Percentiles rank a stretch among this genome's conserved stretches.
Evolutionary conservation across 1,140 invertebrate genomes (phyloP).

Genomic region (Scaptomyza hsui): DNA sequence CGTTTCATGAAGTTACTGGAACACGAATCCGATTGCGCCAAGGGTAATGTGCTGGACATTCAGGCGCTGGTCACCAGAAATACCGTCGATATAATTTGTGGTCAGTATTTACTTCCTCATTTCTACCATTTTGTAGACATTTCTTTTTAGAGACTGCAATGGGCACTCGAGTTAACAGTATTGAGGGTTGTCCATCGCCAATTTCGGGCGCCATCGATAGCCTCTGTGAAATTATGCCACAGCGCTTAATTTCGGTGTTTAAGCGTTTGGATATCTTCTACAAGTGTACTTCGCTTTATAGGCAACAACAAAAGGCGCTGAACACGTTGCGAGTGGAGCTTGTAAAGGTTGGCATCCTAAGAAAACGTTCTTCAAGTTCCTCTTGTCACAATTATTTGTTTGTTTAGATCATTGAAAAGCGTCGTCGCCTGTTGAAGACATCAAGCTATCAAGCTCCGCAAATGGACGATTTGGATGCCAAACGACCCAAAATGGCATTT

Average conservation of each 20-base stretch:
- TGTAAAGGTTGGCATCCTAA: slow-evolving; percentile 7
- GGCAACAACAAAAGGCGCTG: slow-evolving; percentile 34
- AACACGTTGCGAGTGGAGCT: slow-evolving; percentile 30
- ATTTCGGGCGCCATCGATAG: slow-evolving; percentile 51
- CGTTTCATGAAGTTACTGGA: slow-evolving; percentile 85
- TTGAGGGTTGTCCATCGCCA: slow-evolving; percentile 46
- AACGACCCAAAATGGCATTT: slow-evolving; percentile 72
- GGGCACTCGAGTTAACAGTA: slow-evolving; percentile 57
- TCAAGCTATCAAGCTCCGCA: slow-evolving; percentile 10
- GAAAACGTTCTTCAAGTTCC: not conserved
- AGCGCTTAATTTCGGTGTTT: slow-evolving; percentile 29
- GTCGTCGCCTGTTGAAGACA: slow-evolving; percentile 28
- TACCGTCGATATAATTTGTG: slow-evolving; percentile 63
- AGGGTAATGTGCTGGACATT: slow-evolving; percentile 44
- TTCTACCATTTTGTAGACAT: not conserved
- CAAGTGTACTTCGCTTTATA: slow-evolving; percentile 23
- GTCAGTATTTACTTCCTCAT: slow-evolving; percentile 8
- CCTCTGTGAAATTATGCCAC: slow-evolving; percentile 33
- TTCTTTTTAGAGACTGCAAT: slow-evolving; percentile 62
- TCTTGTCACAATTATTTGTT: not conserved
- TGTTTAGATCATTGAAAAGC: slow-evolving; percentile 45
- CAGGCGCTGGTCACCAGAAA: slow-evolving; percentile 38
- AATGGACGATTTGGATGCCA: slow-evolving; percentile 19
- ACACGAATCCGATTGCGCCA: slow-evolving; percentile 2
- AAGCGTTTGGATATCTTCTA: slow-evolving; percentile 45